Evolutionary conservation across 2,888 invertebrate genomes (phyloP).

Genomic region (Drosophila anomalata): DNA sequence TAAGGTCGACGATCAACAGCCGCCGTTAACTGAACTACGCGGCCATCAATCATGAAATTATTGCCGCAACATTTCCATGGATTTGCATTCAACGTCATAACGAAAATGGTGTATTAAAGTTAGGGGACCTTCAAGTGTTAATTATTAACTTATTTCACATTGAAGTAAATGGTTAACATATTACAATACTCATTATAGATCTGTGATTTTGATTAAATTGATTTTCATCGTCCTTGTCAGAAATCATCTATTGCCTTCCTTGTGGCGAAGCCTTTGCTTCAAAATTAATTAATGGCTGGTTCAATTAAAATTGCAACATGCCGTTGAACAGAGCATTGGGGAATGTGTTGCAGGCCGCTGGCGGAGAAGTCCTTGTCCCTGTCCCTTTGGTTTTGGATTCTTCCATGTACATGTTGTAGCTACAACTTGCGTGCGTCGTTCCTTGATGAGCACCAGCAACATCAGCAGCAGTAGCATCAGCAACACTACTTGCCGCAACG

Average conservation of each 20-base stretch:
- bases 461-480: conserved; percentile 25
- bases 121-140: not conserved
- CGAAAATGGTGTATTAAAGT: not conserved
- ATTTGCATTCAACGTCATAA: conserved; percentile 57
- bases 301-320: conserved; percentile 84
- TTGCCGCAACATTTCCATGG: conserved; percentile 66
- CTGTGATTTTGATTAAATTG: not conserved
- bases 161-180: not conserved
- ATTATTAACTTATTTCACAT: not conserved
- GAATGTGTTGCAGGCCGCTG: conserved; percentile 2
- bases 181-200: not conserved
- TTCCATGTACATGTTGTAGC: conserved; percentile 73
- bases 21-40: conserved; percentile 75
- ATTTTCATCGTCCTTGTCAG: not conserved
- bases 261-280: conserved; percentile 51
- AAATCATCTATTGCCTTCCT: not conserved
- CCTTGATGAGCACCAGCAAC: conserved; percentile 66
- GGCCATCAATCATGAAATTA: conserved; percentile 77
- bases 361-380: conserved; percentile 26
- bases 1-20: conserved; percentile 42
- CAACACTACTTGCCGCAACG: conserved; percentile 43
- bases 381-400: conserved; percentile 38
- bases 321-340: conserved; percentile 70
- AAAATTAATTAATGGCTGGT: conserved; percentile 83
- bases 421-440: conserved; percentile 76